Base-by-base conservation (phyloP, 2,797 vertebrate species). In the Eurystomus glaucurus region DNA sequence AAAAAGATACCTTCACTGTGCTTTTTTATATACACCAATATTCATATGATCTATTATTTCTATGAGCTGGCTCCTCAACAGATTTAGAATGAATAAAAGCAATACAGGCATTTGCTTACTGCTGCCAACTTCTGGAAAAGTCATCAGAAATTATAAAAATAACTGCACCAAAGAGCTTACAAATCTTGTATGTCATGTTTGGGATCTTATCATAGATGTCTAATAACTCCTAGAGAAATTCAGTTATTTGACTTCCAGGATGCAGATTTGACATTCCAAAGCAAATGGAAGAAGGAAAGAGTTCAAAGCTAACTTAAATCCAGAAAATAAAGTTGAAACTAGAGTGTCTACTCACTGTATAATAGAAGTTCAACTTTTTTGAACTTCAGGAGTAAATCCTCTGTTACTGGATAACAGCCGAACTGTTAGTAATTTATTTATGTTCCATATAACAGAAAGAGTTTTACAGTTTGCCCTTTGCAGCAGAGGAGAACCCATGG, bases 91-190 rank as follows among this genome's bases (percentile, higher is more conserved):
- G 17, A 95, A 96, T 95, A 54, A 85, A 70, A 95, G 80, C 43
- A 76, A 78, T 70, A 45, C 23, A 83, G 60, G 79, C 97, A 95
- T 95, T 85, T 86, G 48, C 55, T 82, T 33, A 85, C 64, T 55
- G 92, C 52, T 79, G 92, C 75, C 91, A 92, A 71, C 51, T 94
- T 95, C 94, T 93, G 87, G 62, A 91, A 97, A 91, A 94, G 61
- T 69, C 75, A 88, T 95, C 87, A 93, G 69, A 93, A 90, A 76
- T 90, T 64, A 89, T 57, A 96, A 91, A 96, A 96, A 92, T 84
- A 97, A 65, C 76, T 92, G 62, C 69, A 78, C 39, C 76, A 79
- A 94, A 72, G 50, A 88, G 48, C 81, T 96, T 91, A 52, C 55
- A 87, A 96, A 93, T 51, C 68, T 76, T 77, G 31, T 70, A 50